These are phyloP conservation scores for Megamerina dolium DNA, from an alignment of 2,888 invertebrate species.

Conservation along the genomic window DNA sequence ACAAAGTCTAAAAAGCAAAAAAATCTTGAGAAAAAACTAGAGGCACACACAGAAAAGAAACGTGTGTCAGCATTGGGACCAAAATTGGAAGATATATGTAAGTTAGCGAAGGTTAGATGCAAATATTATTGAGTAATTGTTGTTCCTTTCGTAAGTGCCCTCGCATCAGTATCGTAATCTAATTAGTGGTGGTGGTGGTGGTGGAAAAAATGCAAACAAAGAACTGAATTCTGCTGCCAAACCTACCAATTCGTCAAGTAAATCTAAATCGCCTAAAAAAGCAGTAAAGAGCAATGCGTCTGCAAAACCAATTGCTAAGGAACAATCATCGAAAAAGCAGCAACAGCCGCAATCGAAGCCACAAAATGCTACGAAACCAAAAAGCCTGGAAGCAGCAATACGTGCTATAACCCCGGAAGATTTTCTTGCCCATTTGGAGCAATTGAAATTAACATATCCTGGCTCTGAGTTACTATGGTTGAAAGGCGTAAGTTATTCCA, in stretches of 20 bases:
- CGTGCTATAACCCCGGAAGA: conserved; percentile 55
- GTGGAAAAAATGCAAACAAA: conserved; percentile 9
- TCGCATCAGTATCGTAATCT: conserved; percentile 63
- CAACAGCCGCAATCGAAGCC: conserved; percentile 11
- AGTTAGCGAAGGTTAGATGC: conserved; percentile 35
- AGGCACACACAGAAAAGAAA: conserved; percentile 53
- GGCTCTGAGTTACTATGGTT: conserved; percentile 68
- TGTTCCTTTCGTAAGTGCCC: conserved; percentile 58
- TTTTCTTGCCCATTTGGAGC: conserved; percentile 51
- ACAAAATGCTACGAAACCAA: conserved; percentile 28
- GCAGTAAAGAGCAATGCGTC: conserved; percentile 3
- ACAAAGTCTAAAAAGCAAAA: conserved; percentile 59
- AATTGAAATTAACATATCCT: conserved; percentile 60
- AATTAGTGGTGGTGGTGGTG: conserved; percentile 45
- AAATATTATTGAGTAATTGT: neutral
- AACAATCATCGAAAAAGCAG: conserved; percentile 17
- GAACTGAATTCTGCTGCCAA: conserved; percentile 22
- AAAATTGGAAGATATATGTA: conserved; percentile 71
- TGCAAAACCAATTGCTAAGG: conserved; percentile 7
- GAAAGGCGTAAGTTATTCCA: conserved; percentile 59
- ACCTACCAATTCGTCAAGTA: conserved; percentile 19
- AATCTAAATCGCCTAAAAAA: conserved; percentile 21
- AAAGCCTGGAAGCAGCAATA: conserved; percentile 40
- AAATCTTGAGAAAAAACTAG: conserved; percentile 51
- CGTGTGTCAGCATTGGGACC: conserved; percentile 54